Evolutionary conservation across 2,797 vertebrate species (phyloP).

Genomic region (Pteropus rufus): DNA sequence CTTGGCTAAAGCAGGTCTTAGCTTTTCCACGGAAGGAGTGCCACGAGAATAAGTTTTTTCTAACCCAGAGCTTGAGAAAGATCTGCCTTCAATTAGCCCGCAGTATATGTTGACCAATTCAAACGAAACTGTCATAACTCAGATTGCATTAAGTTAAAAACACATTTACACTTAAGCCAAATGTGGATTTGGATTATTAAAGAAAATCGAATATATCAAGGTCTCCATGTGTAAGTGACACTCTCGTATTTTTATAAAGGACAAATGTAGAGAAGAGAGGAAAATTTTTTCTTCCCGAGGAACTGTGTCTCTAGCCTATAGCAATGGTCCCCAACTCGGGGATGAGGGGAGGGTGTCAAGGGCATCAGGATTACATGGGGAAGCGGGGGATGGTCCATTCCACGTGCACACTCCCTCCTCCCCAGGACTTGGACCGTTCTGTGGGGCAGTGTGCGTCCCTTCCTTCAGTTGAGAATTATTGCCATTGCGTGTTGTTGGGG

Average conservation of each 20-base stretch:
- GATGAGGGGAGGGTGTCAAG: not conserved
- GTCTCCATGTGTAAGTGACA: not conserved
- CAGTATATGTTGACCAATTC: not conserved
- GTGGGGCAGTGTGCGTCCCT: too few relatives aligned
- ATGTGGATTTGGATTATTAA: not conserved
- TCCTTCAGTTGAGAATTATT: not conserved
- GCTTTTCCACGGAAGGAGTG: not conserved
- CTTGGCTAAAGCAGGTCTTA: not conserved
- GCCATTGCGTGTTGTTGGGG: not conserved
- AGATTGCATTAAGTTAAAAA: not conserved
- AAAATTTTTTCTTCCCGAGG: not conserved
- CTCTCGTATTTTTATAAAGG: not conserved
- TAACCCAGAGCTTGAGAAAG: not conserved
- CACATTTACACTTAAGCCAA: not conserved
- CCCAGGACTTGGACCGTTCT: not conserved
- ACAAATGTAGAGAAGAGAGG: not conserved
- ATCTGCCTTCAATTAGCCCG: slow-evolving; percentile 23
- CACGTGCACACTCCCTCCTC: not conserved
- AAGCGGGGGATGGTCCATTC: not conserved
- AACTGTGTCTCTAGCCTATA: not conserved
- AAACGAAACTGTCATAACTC: not conserved
- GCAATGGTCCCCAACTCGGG: not conserved
- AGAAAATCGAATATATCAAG: not conserved
- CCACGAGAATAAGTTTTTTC: not conserved
- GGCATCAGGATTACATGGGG: not conserved